Evolutionary conservation across 2,113 vertebrate genomes (phyloP).

Genomic region (Aegotheles bennettii): DNA sequence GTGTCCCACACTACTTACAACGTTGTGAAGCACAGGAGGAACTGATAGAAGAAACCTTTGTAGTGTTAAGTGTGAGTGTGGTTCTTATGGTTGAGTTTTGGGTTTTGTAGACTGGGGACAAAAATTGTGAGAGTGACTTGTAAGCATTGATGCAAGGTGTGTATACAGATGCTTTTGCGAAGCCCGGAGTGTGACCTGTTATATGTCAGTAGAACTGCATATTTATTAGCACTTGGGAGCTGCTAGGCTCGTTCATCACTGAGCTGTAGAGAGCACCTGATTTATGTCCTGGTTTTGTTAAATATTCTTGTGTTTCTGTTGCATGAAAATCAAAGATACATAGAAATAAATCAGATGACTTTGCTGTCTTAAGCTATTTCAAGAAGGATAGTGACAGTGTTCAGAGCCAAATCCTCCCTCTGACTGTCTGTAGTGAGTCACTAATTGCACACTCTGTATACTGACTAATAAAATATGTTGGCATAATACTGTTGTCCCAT

Average conservation of each 20-base stretch:
- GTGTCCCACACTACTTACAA: not conserved
- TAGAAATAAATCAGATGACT: not conserved
- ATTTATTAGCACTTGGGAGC: not conserved
- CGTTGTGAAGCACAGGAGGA: not conserved
- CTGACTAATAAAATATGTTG: constrained; percentile 61
- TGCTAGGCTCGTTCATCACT: not conserved
- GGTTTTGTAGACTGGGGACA: not conserved
- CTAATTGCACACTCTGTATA: constrained; percentile 47
- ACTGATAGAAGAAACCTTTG: not conserved
- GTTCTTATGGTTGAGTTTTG: not conserved
- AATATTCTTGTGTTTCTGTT: not conserved
- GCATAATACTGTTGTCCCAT: constrained; percentile 45
- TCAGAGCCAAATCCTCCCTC: not conserved
- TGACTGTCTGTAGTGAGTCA: constrained; percentile 54
- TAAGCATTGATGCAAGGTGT: not conserved
- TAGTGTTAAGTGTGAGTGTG: not conserved
- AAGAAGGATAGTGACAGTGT: not conserved
- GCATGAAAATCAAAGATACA: not conserved
- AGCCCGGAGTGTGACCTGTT: not conserved
- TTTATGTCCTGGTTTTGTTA: not conserved
- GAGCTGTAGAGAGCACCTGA: not conserved
- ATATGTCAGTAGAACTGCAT: not conserved
- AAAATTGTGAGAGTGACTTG: not conserved
- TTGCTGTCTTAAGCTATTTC: constrained; percentile 1
- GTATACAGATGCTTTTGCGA: not conserved